Base-by-base conservation (phyloP, 2,888 invertebrate genomes). In the Clunio marinus region DNA sequence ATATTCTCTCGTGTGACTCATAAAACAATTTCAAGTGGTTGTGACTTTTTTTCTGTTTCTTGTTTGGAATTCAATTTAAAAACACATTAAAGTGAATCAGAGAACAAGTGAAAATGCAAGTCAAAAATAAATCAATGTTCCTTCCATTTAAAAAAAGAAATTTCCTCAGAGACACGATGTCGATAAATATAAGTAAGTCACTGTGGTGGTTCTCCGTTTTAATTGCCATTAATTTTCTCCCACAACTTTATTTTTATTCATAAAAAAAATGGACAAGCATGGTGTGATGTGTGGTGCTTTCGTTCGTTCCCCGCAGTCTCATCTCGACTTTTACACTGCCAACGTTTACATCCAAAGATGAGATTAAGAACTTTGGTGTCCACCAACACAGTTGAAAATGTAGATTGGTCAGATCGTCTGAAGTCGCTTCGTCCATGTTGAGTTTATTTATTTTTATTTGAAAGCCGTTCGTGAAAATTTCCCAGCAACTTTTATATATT, bases 21-120 rank as follows among this genome's bases (percentile, higher is more conserved):
- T 51, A 22, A 51, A 51, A 51, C 51, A 51, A 22, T 20, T 62
- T 62, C 62, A 62, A 41, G 62, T 62, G 62, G 62, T 62, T 62
- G 59, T 59, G 59, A 27, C 28, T 59, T n/a, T 41, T 41, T 2
- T n/a, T 10, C 41, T 41, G 41, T 41, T 5, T 22, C 10, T n/a
- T n/a, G n/a, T n/a, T n/a, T 51, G 51, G 20, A 51, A 35, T 13
- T 51, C 13, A 51, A 51, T 51, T 13, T 13, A 17, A 46, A 45
- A 45, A 46, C 10, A 10, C 17, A 46, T 20, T 10, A 46, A 46
- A 51, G 32, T 37, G 41, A 62, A 41, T 24, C 37, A 41, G 27
- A 58, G 28, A 22, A 25, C 57, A 46, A 51, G 25, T 41, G 62
- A 62, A 62, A 62, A 41, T 62, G 62, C 62, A 62, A 62, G 62